Percentiles rank a stretch among this genome's conserved stretches.
These are phyloP conservation scores for Jaculus jaculus DNA, from an alignment of 2,113 vertebrate genomes.

Conservation along the genomic window DNA sequence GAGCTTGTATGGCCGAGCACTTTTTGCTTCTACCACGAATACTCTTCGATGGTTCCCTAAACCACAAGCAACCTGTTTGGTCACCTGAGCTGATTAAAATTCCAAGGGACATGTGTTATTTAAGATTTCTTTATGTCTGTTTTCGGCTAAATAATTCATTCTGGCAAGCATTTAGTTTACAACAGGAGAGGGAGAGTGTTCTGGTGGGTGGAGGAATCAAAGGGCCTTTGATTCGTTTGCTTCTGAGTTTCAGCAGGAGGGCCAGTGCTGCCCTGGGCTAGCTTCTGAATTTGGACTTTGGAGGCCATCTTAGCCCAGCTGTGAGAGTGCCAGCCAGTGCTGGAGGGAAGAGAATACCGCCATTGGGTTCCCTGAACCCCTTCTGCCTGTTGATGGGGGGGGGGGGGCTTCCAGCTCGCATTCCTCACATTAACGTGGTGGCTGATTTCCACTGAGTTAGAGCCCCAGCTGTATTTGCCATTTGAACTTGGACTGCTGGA, in stretches of 20 bases:
- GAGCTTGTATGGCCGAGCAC: slow-evolving; percentile 5
- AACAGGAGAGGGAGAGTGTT: slow-evolving; percentile 63
- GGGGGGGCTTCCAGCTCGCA: slow-evolving; percentile 45
- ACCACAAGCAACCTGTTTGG: slow-evolving; percentile 7
- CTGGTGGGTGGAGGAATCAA: slow-evolving; percentile 73
- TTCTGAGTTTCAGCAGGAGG: slow-evolving; percentile 59
- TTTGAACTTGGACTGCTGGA: slow-evolving; percentile 61
- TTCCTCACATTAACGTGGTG: background rate
- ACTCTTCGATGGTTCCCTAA: background rate
- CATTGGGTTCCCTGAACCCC: background rate
- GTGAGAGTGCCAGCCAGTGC: slow-evolving; percentile 54
- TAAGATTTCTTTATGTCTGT: slow-evolving; percentile 71
- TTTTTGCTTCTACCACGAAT: slow-evolving; percentile 18
- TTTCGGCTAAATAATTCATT: slow-evolving; percentile 71
- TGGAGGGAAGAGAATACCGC: slow-evolving; percentile 44
- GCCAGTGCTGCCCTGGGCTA: slow-evolving; percentile 61
- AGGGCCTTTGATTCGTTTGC: slow-evolving; percentile 68
- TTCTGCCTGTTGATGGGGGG: slow-evolving; percentile 29
- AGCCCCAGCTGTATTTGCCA: slow-evolving; percentile 47
- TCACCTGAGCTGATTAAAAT: slow-evolving; percentile 73
- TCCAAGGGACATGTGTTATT: slow-evolving; percentile 53
- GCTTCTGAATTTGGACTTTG: slow-evolving; percentile 69
- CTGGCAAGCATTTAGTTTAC: slow-evolving; percentile 69
- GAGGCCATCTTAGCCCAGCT: slow-evolving; percentile 76
- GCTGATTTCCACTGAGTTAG: background rate